These are phyloP conservation scores for Fissipunctia ypsillon DNA, from an alignment of 2,888 invertebrate species.

Conservation along the genomic window DNA sequence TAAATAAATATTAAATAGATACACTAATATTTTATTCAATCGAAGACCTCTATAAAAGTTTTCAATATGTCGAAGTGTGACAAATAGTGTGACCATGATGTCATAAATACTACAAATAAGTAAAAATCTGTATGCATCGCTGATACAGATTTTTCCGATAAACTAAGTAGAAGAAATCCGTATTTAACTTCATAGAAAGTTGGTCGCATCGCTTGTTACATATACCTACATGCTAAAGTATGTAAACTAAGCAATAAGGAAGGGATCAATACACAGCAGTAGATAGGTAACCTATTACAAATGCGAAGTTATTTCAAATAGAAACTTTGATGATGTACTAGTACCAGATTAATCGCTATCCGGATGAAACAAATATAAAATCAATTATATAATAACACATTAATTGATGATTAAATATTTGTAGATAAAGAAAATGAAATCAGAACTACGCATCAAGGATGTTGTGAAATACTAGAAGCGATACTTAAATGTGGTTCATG, in stretches of 20 bases:
- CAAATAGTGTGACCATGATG: constrained; percentile 3
- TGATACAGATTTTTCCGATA: constrained; percentile 60
- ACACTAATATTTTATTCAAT: not conserved
- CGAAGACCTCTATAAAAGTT: not conserved
- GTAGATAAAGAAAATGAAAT: constrained; percentile 32
- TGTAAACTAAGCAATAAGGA: constrained; percentile 65
- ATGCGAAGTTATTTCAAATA: constrained; percentile 23
- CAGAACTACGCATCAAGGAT: constrained; percentile 9
- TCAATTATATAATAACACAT: not conserved
- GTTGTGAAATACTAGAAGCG: constrained; percentile 44
- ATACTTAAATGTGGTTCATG: constrained; percentile 78
- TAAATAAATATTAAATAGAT: constrained; percentile 56
- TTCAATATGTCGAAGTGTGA: not conserved
- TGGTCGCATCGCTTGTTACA: constrained; percentile 55
- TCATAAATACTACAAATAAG: constrained; percentile 33
- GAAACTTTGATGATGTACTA: not conserved
- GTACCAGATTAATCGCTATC: not conserved
- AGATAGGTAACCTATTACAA: constrained; percentile 16
- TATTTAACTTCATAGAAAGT: constrained; percentile 65
- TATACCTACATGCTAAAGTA: constrained; percentile 50
- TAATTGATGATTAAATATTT: constrained; percentile 15
- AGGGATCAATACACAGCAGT: constrained; percentile 39
- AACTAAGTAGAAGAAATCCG: constrained; percentile 62
- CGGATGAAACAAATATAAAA: not conserved
- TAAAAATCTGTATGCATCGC: constrained; percentile 55